A percentile compares a stretch with the other conserved stretches of the same genome.
Evolutionary conservation across 2,888 invertebrate genomes (phyloP).

Genomic region (Aphodius sticticus): DNA sequence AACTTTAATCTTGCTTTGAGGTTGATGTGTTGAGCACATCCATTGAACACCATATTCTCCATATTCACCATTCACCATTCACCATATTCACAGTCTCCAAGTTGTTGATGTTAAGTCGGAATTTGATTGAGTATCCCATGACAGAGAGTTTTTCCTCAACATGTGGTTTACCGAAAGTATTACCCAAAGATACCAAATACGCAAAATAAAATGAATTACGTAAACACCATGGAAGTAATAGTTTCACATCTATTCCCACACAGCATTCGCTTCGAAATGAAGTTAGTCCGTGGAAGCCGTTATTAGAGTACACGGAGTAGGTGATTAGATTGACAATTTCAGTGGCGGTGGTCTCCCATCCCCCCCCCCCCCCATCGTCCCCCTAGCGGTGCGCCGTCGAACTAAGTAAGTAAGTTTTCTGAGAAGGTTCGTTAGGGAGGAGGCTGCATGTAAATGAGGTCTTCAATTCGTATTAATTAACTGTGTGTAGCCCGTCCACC

Average conservation of each 20-base stretch:
- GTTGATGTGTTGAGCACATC: no score
- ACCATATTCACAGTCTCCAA: no score
- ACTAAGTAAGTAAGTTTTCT: slow-evolving; percentile 39
- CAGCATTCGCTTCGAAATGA: neutral
- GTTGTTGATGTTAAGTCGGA: no score
- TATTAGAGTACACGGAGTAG: slow-evolving; percentile 31
- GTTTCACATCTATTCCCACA: neutral
- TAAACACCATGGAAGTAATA: slow-evolving; percentile 9
- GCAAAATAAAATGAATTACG: neutral
- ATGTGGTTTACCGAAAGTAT: neutral
- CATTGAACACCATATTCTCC: no score
- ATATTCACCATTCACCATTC: no score
- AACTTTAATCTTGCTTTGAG: no score
- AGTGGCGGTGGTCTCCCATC: slow-evolving; percentile 24
- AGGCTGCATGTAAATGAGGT: slow-evolving; percentile 54
- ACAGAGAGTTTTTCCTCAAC: neutral
- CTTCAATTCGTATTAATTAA: slow-evolving; percentile 57
- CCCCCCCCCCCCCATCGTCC: slow-evolving; percentile 25
- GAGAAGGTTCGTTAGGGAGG: slow-evolving; percentile 46
- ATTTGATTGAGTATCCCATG: no score
- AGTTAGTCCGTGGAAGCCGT: slow-evolving; percentile 17
- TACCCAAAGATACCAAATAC: neutral
- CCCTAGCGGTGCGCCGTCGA: slow-evolving; percentile 28
- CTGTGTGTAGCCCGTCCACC: slow-evolving; percentile 50
- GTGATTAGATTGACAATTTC: slow-evolving; percentile 37